Percentiles rank a stretch among this genome's conserved stretches.
These are phyloP conservation scores for Channa maculata DNA, from an alignment of 2,113 vertebrate species.

Conservation along the genomic window DNA sequence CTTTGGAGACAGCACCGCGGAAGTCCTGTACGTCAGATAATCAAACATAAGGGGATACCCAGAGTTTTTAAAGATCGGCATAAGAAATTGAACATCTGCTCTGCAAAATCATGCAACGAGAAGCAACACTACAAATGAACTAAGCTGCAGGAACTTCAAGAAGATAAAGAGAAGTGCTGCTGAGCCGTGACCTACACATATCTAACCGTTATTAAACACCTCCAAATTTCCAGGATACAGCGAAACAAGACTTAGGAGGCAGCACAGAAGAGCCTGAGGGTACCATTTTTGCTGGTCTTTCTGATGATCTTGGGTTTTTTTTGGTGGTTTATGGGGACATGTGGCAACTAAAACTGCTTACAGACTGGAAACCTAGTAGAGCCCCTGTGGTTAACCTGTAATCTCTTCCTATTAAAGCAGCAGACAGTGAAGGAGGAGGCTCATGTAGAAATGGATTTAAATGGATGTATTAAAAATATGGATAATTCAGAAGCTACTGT, in stretches of 20 bases:
- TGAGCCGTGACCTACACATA: constrained; percentile 1
- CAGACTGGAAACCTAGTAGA: constrained; percentile 1
- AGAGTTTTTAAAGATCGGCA: too few species aligned
- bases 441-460: neutral
- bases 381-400: constrained; percentile 41
- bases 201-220: constrained; percentile 30
- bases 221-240: constrained; percentile 6
- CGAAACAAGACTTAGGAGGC: constrained; percentile 23
- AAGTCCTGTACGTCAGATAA: constrained; percentile 87
- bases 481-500: neutral
- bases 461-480: neutral
- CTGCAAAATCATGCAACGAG: neutral
- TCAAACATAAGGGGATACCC: neutral
- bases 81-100: too few species aligned
- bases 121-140: neutral
- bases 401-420: constrained; percentile 23
- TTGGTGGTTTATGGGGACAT: constrained; percentile 54
- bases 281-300: constrained; percentile 35
- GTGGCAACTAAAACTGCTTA: constrained; percentile 53
- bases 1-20: constrained; percentile 89
- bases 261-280: neutral
- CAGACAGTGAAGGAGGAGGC: neutral
- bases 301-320: constrained; percentile 54
- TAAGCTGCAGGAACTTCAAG: too few species aligned
- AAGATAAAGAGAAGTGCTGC: constrained; percentile 5